A percentile compares a stretch with the other conserved stretches of the same genome.
phyloP scores from a whole-genome alignment of 1,140 invertebrate species.

The Gerris buenoi region DNA sequence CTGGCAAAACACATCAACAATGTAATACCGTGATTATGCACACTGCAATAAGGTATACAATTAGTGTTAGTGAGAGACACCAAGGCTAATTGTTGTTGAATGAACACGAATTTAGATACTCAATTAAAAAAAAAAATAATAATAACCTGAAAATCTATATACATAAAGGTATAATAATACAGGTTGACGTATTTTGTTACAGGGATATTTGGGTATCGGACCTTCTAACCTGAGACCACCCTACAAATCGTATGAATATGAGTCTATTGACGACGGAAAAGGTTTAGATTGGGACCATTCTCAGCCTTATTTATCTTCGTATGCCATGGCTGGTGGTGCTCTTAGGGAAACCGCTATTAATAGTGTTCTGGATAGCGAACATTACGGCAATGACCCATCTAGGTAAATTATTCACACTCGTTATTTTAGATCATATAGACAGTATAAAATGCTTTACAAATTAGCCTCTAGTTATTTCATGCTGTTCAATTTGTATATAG shows the following conservation, averaged over 20 bases:
- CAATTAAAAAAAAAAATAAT: no score
- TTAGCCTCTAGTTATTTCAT: no score
- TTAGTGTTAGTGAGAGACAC: no score
- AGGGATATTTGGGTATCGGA: slow-evolving; percentile 23
- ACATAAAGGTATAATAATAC: no score
- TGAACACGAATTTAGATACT: no score
- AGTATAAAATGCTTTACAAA: not conserved
- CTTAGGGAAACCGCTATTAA: slow-evolving; percentile 34
- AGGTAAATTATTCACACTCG: slow-evolving; percentile 12
- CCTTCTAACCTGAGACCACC: slow-evolving; percentile 28
- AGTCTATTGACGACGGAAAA: slow-evolving; percentile 32
- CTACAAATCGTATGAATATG: slow-evolving; percentile 36
- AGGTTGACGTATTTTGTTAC: no score
- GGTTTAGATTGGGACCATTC: slow-evolving; percentile 29
- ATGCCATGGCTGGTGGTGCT: slow-evolving; percentile 25
- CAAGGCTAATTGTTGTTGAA: no score
- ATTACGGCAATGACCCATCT: slow-evolving; percentile 16
- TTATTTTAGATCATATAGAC: not conserved
- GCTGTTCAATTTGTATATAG: no score
- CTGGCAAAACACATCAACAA: no score
- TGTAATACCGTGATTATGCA: no score
- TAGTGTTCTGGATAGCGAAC: slow-evolving; percentile 28
- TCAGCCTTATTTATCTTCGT: slow-evolving; percentile 29
- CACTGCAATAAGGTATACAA: no score
- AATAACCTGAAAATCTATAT: no score